These are phyloP conservation scores for Alouatta palliata DNA, from an alignment of 2,113 vertebrate species.

Conservation along the genomic window DNA sequence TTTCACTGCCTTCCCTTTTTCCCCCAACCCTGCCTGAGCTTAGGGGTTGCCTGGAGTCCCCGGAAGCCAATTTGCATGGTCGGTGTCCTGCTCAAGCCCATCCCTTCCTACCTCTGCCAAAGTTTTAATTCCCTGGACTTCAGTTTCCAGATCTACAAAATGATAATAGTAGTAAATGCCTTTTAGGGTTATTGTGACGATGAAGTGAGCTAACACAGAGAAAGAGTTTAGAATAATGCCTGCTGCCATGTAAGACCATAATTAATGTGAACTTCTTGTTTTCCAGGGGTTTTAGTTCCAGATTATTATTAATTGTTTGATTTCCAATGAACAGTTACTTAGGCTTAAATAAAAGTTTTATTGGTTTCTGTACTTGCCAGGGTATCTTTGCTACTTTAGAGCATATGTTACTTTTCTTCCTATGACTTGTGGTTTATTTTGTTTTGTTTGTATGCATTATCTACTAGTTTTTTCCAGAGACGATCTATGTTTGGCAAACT, in stretches of 20 bases:
- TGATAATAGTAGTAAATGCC: background rate
- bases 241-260: too few species aligned
- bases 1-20: background rate
- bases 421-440: background rate
- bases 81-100: fast-evolving
- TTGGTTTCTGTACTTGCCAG: background rate
- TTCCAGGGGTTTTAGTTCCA: background rate
- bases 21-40: fast-evolving
- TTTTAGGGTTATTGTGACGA: background rate
- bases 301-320: background rate
- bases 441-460: background rate
- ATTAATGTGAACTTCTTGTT: background rate
- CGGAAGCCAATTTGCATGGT: background rate
- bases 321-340: background rate
- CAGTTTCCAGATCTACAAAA: background rate
- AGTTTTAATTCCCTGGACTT: background rate
- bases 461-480: background rate
- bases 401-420: background rate
- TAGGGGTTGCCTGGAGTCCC: background rate
- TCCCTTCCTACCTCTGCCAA: background rate
- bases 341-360: background rate
- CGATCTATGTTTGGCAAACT: background rate
- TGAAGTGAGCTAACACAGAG: background rate
- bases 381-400: background rate
- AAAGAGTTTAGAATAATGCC: too few species aligned